phyloP scores from a whole-genome alignment of 2,888 invertebrate genomes.

The Andrena haemorrhoa region DNA sequence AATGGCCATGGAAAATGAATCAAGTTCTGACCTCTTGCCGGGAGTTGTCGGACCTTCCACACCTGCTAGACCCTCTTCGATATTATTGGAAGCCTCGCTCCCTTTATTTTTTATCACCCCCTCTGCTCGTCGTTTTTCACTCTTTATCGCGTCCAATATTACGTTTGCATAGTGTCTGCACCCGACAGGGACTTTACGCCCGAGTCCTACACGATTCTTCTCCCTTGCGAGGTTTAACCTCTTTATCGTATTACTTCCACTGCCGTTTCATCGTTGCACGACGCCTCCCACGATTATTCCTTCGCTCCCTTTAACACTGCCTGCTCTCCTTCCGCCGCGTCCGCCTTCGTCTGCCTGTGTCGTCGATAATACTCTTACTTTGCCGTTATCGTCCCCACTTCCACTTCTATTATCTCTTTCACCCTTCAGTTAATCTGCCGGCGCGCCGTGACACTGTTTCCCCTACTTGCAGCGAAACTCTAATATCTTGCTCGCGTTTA shows the following conservation, averaged over 20 bases:
- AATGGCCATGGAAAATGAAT: constrained; percentile 61
- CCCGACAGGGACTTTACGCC: constrained; percentile 9
- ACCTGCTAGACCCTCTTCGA: not conserved
- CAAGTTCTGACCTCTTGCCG: constrained; percentile 15
- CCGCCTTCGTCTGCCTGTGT: too few species aligned
- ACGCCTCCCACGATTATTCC: too few species aligned
- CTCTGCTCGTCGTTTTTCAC: not conserved
- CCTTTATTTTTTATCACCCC: constrained; percentile 13
- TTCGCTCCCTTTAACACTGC: too few species aligned
- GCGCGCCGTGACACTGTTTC: not conserved
- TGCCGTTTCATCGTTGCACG: too few species aligned
- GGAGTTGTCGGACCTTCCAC: not conserved
- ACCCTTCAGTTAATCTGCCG: constrained; percentile 18
- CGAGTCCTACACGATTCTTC: constrained; percentile 26
- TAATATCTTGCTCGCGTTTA: constrained; percentile 1
- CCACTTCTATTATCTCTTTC: constrained; percentile 22
- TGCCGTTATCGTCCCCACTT: constrained; percentile 14
- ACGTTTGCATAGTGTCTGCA: constrained; percentile 12
- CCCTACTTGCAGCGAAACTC: not conserved
- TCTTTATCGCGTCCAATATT: too few species aligned
- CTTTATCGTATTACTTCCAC: constrained; percentile 5
- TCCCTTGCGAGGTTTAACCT: not conserved
- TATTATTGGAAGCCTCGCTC: not conserved
- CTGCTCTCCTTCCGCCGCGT: too few species aligned
- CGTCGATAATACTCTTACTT: constrained; percentile 9